Percentiles rank a stretch among this genome's conserved stretches.
These are phyloP conservation scores for Mugil cephalus DNA, from an alignment of 2,113 vertebrate species.

Conservation along the genomic window DNA sequence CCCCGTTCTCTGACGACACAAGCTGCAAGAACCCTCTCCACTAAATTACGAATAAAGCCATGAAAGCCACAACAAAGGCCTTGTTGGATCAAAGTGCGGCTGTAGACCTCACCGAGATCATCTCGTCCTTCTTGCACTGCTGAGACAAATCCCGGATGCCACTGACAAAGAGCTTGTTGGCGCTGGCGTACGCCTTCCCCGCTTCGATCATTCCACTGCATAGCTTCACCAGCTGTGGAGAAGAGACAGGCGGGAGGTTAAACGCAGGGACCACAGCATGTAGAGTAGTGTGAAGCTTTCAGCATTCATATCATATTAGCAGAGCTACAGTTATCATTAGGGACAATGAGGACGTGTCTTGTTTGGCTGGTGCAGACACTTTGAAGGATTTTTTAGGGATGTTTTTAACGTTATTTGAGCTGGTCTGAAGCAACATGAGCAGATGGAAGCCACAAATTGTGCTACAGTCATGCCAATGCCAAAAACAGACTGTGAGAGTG, in stretches of 20 bases:
- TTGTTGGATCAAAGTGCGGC: not conserved
- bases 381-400: no score
- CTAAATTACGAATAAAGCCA: not conserved
- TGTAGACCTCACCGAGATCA: constrained; percentile 91
- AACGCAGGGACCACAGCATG: not conserved
- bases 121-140: constrained; percentile 95
- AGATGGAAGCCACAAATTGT: no score
- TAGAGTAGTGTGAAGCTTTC: not conserved
- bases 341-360: not conserved
- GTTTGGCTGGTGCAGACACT: not conserved
- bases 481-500: no score
- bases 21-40: not conserved
- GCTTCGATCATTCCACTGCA: constrained; percentile 97
- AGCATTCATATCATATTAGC: not conserved
- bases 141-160: constrained; percentile 94
- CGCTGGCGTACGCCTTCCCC: constrained; percentile 91
- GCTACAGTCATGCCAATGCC: no score
- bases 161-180: constrained; percentile 95
- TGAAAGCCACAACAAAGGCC: constrained; percentile 13
- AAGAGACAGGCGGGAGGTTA: not conserved
- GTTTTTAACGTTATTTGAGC: no score
- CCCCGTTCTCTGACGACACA: not conserved
- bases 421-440: no score
- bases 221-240: constrained; percentile 92
- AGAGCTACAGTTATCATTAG: no score